Percentiles rank a stretch among this genome's conserved stretches.
Evolutionary conservation across 2,797 vertebrate genomes (phyloP).

Genomic region (Rhabdophis nuchalis): DNA sequence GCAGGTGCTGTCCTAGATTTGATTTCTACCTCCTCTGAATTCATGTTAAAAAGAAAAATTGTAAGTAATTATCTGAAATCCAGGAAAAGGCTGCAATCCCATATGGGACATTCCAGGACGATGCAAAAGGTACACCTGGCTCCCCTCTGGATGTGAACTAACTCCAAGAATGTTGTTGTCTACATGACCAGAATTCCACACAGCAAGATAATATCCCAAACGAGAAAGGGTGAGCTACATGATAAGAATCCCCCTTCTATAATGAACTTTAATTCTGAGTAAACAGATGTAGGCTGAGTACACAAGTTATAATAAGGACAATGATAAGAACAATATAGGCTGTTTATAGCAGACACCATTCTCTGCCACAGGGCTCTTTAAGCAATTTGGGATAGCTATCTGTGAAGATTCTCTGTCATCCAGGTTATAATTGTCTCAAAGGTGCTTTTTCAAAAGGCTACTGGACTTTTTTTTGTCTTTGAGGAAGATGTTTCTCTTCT

Average conservation of each 20-base stretch:
- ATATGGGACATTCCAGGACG: not conserved
- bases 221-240: not conserved
- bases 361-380: not conserved
- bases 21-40: not conserved
- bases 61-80: not conserved
- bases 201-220: not conserved
- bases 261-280: not conserved
- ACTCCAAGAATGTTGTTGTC: not conserved
- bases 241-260: not conserved
- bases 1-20: constrained; percentile 1
- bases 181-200: not conserved
- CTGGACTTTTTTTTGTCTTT: too few relatives aligned
- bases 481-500: too few relatives aligned
- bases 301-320: not conserved
- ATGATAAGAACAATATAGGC: not conserved
- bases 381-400: not conserved
- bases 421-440: too few relatives aligned
- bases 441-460: too few relatives aligned
- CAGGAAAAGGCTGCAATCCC: not conserved
- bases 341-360: not conserved
- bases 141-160: not conserved
- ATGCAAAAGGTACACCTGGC: not conserved
- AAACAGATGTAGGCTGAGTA: not conserved
- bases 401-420: not conserved
- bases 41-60: not conserved